phyloP scores from a whole-genome alignment of 2,113 vertebrate species.

The Limanda limanda region DNA sequence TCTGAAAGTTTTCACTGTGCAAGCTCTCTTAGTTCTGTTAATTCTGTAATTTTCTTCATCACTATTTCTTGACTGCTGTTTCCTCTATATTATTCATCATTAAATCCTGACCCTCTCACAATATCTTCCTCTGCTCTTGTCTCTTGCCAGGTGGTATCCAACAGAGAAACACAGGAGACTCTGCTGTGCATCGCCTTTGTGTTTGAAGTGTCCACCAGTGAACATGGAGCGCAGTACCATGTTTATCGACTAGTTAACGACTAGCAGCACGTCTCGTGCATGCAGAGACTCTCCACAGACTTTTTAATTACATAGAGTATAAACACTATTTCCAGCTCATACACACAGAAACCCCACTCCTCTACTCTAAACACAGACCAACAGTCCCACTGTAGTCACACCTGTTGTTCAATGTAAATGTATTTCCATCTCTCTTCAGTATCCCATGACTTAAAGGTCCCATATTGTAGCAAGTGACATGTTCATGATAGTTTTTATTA shows the following conservation, averaged over 20 bases:
- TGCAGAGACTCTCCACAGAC: conserved; percentile 65
- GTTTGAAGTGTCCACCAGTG: conserved; percentile 95
- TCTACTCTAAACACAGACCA: conserved; percentile 57
- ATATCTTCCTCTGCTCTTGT: conserved; percentile 4
- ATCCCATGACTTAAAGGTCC: conserved; percentile 4
- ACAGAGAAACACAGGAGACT: conserved; percentile 97
- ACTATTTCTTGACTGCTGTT: background rate
- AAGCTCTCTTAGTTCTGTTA: too few relatives aligned
- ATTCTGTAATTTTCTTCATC: background rate
- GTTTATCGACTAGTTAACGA: conserved; percentile 96
- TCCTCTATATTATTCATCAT: background rate
- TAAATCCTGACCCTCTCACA: background rate
- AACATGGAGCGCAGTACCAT: conserved; percentile 95
- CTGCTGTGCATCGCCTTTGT: conserved; percentile 96
- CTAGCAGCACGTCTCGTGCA: conserved; percentile 80
- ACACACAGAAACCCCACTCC: conserved; percentile 39
- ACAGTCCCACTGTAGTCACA: conserved; percentile 69
- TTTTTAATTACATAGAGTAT: conserved; percentile 52
- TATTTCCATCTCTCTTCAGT: background rate
- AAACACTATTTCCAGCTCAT: conserved; percentile 65
- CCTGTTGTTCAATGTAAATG: conserved; percentile 40
- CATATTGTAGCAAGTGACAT: background rate
- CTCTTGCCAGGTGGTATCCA: conserved; percentile 89
- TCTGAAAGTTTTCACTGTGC: background rate
- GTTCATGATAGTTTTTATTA: background rate